These are phyloP conservation scores for Spea bombifrons DNA, from an alignment of 2,113 vertebrate species.

Conservation along the genomic window DNA sequence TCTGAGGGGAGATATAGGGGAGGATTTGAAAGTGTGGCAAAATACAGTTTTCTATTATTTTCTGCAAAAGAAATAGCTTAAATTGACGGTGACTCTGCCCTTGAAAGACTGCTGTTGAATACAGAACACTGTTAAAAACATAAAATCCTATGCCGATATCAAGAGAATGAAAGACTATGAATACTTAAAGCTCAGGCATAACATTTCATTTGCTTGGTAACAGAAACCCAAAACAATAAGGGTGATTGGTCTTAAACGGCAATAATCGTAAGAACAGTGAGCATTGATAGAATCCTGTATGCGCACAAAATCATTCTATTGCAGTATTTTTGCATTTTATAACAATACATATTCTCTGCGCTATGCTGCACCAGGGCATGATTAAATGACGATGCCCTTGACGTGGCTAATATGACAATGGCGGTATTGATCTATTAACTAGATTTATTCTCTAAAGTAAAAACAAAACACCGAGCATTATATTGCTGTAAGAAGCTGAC, in stretches of 20 bases:
- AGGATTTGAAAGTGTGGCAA: slow-evolving; percentile 36
- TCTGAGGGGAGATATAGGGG: slow-evolving; percentile 35
- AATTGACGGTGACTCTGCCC: slow-evolving; percentile 37
- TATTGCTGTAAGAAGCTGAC: background rate
- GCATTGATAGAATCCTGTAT: background rate
- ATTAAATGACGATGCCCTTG: slow-evolving; percentile 13
- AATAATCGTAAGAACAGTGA: slow-evolving; percentile 10
- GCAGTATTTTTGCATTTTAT: slow-evolving; percentile 2
- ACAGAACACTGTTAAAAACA: slow-evolving; percentile 28
- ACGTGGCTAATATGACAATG: background rate
- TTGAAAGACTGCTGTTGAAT: slow-evolving; percentile 36
- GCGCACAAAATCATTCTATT: slow-evolving; percentile 3
- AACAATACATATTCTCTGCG: background rate
- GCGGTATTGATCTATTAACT: background rate
- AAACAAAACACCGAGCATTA: background rate
- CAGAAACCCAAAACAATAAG: background rate
- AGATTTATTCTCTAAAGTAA: background rate
- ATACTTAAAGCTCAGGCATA: slow-evolving; percentile 16
- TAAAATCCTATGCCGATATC: slow-evolving; percentile 17
- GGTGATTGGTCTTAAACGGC: slow-evolving; percentile 8
- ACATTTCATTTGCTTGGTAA: slow-evolving; percentile 15
- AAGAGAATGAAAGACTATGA: slow-evolving; percentile 13
- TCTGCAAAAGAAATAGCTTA: slow-evolving; percentile 28
- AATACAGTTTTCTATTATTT: slow-evolving; percentile 35
- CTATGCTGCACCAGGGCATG: background rate